Evolutionary conservation across 2,888 invertebrate species (phyloP).

Genomic region (Cremastinae sp.): DNA sequence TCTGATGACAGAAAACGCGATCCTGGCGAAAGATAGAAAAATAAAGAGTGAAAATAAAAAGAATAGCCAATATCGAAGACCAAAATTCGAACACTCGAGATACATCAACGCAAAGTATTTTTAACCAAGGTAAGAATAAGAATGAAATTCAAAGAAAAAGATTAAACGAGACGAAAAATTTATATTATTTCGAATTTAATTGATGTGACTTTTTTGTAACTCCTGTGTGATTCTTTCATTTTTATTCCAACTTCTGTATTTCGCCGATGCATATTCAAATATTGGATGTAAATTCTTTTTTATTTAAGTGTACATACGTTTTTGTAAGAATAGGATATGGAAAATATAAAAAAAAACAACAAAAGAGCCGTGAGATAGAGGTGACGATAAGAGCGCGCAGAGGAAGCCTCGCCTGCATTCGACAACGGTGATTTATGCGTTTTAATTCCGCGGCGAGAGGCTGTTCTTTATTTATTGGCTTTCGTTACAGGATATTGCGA

Average conservation of each 20-base stretch:
- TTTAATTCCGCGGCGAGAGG: slow-evolving; percentile 74
- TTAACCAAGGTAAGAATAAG: no score
- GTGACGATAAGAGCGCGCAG: slow-evolving; percentile 64
- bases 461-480: slow-evolving; percentile 76
- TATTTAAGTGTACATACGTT: slow-evolving; percentile 1
- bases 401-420: slow-evolving; percentile 63
- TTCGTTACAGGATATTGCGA: slow-evolving; percentile 76
- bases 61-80: slow-evolving; percentile 7
- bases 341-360: slow-evolving; percentile 43
- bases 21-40: slow-evolving; percentile 18
- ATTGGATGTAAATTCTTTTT: no score
- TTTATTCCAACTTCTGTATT: no score
- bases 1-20: slow-evolving; percentile 44
- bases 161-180: background rate
- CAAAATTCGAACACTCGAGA: slow-evolving; percentile 24
- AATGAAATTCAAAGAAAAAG: slow-evolving; percentile 42
- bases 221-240: no score
- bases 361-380: slow-evolving; percentile 32
- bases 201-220: no score
- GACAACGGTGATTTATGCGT: slow-evolving; percentile 75
- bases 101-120: no score
- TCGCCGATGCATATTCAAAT: no score
- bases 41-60: slow-evolving; percentile 2
- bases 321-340: slow-evolving; percentile 32
- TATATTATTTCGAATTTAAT: background rate